Conservation (phyloP, 2,888 invertebrate species). For the Marronus borbonicus region DNA sequence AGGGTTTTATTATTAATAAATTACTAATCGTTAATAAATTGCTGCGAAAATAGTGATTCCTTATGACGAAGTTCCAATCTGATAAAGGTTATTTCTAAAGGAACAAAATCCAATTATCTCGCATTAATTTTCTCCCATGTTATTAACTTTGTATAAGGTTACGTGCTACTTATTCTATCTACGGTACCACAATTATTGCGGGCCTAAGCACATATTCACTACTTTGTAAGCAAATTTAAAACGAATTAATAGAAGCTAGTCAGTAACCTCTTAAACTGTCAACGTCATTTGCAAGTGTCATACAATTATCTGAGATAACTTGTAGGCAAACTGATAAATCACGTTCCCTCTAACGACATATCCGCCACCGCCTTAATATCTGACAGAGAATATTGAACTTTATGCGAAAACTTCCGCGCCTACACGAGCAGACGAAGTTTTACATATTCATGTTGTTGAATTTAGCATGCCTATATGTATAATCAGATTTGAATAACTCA, state of each 20-base stretch:
- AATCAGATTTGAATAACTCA: too few relatives aligned
- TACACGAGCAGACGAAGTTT: neutral
- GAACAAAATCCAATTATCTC: too few relatives aligned
- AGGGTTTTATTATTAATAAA: too few relatives aligned
- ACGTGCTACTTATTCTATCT: neutral
- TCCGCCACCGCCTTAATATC: slow-evolving; percentile 10
- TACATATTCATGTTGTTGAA: slow-evolving; percentile 19
- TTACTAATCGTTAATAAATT: too few relatives aligned
- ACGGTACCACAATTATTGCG: neutral
- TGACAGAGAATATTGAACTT: slow-evolving; percentile 24
- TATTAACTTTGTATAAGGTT: neutral
- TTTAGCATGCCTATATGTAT: neutral
- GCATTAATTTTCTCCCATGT: too few relatives aligned
- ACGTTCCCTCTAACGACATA: slow-evolving; percentile 36
- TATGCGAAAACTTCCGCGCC: slow-evolving; percentile 7
- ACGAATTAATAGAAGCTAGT: slow-evolving; percentile 48
- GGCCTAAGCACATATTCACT: slow-evolving; percentile 13
- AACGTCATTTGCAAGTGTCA: slow-evolving; percentile 47
- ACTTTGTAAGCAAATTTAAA: slow-evolving; percentile 10
- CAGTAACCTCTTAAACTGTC: slow-evolving; percentile 51
- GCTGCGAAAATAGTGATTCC: too few relatives aligned
- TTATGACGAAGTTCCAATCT: too few relatives aligned
- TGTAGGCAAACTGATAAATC: slow-evolving; percentile 41
- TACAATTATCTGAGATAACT: slow-evolving; percentile 43
- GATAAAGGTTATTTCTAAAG: too few relatives aligned